These are phyloP conservation scores for Halocynthia aurantium DNA, from an alignment of 23 tunicate species.

Conservation along the genomic window DNA sequence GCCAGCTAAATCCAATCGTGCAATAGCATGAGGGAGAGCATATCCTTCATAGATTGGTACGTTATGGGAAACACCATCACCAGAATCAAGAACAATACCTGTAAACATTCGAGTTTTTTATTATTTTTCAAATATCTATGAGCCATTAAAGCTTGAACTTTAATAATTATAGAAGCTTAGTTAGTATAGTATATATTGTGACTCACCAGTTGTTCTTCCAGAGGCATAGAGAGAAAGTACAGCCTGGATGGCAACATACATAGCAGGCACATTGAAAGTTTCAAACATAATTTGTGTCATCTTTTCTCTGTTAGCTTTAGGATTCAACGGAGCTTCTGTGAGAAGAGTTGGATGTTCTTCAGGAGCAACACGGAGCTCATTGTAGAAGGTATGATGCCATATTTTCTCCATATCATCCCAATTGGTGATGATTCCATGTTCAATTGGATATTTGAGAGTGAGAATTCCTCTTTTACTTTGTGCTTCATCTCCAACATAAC, in stretches of 20 bases:
- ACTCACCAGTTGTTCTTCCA: conserved; percentile 23
- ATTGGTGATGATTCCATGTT: conserved; percentile 94
- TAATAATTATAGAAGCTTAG: too few relatives aligned
- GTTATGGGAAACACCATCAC: conserved; percentile 97
- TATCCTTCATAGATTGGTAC: conserved; percentile 99
- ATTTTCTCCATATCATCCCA: conserved; percentile 98
- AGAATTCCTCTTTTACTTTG: conserved; percentile 88
- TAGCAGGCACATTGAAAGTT: conserved; percentile 93
- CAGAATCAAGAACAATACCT: conserved; percentile 93
- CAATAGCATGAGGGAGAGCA: conserved; percentile 99
- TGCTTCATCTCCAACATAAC: conserved; percentile 93
- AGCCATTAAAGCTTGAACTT: too few relatives aligned
- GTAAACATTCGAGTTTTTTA: not conserved
- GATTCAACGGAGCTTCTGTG: conserved; percentile 92
- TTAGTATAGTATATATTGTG: too few relatives aligned
- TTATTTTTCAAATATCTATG: too few relatives aligned
- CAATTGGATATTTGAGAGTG: conserved; percentile 85
- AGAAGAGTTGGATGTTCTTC: conserved; percentile 86
- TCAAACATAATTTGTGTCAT: conserved; percentile 98
- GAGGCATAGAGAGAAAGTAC: conserved; percentile 22
- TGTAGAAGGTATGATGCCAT: conserved; percentile 97
- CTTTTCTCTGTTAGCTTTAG: conserved; percentile 93
- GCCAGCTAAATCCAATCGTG: conserved; percentile 70
- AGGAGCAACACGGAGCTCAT: conserved; percentile 90
- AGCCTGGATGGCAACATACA: conserved; percentile 62